These are phyloP conservation scores for Geodia barretti DNA, from an alignment of 37 sponge, comb jelly and placozoan genomes.

Conservation along the genomic window DNA sequence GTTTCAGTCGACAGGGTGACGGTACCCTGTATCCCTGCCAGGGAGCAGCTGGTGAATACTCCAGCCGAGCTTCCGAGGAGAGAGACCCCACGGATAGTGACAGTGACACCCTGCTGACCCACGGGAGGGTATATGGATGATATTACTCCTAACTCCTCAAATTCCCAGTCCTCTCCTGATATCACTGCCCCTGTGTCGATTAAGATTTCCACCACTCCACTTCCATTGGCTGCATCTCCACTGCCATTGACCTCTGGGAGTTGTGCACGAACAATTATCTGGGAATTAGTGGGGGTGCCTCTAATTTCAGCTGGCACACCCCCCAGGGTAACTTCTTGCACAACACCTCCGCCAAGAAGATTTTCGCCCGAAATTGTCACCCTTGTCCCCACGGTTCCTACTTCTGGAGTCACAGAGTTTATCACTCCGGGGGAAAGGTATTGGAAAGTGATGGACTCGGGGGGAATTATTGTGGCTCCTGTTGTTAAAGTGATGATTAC, in stretches of 20 bases:
- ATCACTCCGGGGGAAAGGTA: slow-evolving; percentile 38
- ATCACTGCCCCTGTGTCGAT: slow-evolving; percentile 56
- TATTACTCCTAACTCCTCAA: slow-evolving; percentile 43
- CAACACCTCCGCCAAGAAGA: slow-evolving; percentile 50
- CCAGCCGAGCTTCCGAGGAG: slow-evolving; percentile 42
- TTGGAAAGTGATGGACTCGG: slow-evolving; percentile 5
- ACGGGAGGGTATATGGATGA: slow-evolving; percentile 31
- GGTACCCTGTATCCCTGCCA: slow-evolving; percentile 42
- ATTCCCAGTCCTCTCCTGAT: slow-evolving; percentile 21
- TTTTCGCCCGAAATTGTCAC: slow-evolving; percentile 22
- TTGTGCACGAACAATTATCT: slow-evolving; percentile 22
- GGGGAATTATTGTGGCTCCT: slow-evolving; percentile 29
- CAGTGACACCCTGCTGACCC: slow-evolving; percentile 63
- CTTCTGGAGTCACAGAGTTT: not conserved
- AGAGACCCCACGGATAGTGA: slow-evolving; percentile 41
- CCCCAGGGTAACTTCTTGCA: slow-evolving; percentile 25
- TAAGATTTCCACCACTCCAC: slow-evolving; percentile 29
- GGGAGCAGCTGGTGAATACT: slow-evolving; percentile 8
- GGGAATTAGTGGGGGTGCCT: not conserved
- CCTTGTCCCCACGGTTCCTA: slow-evolving; percentile 12
- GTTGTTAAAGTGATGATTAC: slow-evolving; percentile 30
- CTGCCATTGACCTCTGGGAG: not conserved
- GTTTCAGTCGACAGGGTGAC: slow-evolving; percentile 19
- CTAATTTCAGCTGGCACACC: slow-evolving; percentile 32
- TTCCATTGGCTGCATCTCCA: slow-evolving; percentile 1